These are phyloP conservation scores for Nineta flava DNA, from an alignment of 2,888 invertebrate species.

Conservation along the genomic window DNA sequence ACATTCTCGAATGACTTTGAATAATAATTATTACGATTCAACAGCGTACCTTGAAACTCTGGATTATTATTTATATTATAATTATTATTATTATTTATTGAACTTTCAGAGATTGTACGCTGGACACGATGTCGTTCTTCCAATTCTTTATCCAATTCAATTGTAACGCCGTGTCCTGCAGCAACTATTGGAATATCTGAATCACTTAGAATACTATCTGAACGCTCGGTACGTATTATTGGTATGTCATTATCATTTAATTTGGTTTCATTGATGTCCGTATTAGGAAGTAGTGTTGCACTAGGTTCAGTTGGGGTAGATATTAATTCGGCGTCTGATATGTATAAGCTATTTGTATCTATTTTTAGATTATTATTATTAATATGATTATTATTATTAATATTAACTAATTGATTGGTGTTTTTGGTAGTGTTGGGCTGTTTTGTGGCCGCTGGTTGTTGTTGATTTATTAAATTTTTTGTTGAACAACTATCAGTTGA, in stretches of 20 bases:
- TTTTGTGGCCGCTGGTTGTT: neutral
- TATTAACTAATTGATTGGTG: neutral
- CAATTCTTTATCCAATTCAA: neutral
- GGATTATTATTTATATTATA: neutral
- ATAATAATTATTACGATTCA: neutral
- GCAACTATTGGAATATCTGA: neutral
- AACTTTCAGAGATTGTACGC: conserved; percentile 1
- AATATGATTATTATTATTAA: neutral
- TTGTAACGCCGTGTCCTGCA: neutral
- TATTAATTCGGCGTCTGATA: neutral
- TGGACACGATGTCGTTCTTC: neutral
- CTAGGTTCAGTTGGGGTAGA: too few species aligned
- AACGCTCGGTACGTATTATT: neutral
- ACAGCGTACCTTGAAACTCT: too few species aligned
- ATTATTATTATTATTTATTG: neutral
- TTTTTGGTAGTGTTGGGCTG: neutral
- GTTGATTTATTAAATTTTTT: neutral
- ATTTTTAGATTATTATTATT: too few species aligned
- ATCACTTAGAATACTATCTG: neutral
- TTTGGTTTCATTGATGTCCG: neutral
- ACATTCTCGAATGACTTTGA: conserved; percentile 3
- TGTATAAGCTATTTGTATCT: neutral
- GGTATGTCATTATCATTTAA: neutral
- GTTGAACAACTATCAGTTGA: conserved; percentile 2
- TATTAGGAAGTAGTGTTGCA: too few species aligned